Evolutionary conservation across 1,140 invertebrate genomes (phyloP), one percentile per base, ranked within the genome.

Genomic region (Anagrus nilaparvatae): DNA sequence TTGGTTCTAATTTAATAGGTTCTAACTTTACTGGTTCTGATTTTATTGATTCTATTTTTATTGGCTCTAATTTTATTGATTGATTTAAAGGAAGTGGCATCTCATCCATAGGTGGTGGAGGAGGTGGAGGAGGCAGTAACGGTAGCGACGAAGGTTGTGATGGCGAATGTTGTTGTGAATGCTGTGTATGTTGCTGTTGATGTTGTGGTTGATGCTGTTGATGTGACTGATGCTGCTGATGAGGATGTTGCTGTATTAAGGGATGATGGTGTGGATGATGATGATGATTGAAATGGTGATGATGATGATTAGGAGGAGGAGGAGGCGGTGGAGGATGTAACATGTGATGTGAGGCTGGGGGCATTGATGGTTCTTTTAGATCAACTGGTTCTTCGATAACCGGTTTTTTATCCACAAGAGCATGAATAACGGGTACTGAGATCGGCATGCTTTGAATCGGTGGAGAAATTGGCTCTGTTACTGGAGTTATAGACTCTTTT

Each of bases 391-490:
- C 65, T 4, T 65, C 59, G 0, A 60, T 13, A 2, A 54, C 32
- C 0, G 59, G 57, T 34, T 63, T 60, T 19, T 65, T 67, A 12
- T 69, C 65, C 3, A 43, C 18, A 0, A 42, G 17, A 0, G 60
- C 44, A 18, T 67, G 62, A 41, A 69, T 67, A 3, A 67, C 65
- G 9, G 65, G 61, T 19, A 67, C 61, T 14, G 62, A 65, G 44
- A 67, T 67, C 1, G 65, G 63, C 29, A 67, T 35, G 25, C 44
- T 63, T 27, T 61, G 58, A 20, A 65, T 58, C 3, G 56, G 44
- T 2, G 49, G 40, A 4, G 61, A 49, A 9, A 62, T 41, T 0
- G 67, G 60, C 4, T 57, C 55, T 5, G 59, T 55, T 5, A 50
- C 49, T 4, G 56, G 60, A n/a, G 54, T 60, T 27, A 59, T 48